These are phyloP conservation scores for Cyanistes caeruleus DNA, from an alignment of 2,113 vertebrate genomes.

Conservation along the genomic window DNA sequence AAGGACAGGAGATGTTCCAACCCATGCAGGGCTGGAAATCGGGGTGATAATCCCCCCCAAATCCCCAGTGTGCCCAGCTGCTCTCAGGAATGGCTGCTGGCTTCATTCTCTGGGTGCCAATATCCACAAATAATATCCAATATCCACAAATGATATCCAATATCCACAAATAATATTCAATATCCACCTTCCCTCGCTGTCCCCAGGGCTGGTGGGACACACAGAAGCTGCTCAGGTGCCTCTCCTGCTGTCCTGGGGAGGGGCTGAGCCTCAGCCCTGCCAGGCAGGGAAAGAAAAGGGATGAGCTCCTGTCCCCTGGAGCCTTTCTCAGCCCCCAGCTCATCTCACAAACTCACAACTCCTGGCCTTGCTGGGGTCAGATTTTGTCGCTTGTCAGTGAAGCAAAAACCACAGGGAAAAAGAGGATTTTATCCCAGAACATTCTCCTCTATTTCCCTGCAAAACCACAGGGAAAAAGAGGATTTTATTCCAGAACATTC, in stretches of 20 bases:
- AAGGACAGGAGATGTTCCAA: background rate
- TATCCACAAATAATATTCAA: too few species aligned
- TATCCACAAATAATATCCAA: too few species aligned
- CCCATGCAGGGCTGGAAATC: background rate
- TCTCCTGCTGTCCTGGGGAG: background rate
- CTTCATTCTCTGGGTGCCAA: background rate
- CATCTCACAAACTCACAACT: background rate
- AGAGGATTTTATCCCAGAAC: too few species aligned
- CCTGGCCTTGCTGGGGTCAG: background rate
- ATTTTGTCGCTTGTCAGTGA: background rate
- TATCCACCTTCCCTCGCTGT: background rate
- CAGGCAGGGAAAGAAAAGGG: background rate
- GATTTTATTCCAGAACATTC: background rate
- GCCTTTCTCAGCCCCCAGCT: background rate
- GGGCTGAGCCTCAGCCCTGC: background rate
- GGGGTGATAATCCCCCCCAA: fast-evolving
- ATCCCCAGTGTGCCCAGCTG: background rate
- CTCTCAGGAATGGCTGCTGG: background rate
- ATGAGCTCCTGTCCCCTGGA: fast-evolving
- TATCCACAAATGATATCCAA: too few species aligned
- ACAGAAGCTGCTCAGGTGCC: fast-evolving
- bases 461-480: background rate
- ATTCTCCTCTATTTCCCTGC: too few species aligned
- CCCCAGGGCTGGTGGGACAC: fast-evolving
- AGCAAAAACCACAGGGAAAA: background rate